phyloP scores from a whole-genome alignment of 2,113 vertebrate species.

The Taurulus bubalis region DNA sequence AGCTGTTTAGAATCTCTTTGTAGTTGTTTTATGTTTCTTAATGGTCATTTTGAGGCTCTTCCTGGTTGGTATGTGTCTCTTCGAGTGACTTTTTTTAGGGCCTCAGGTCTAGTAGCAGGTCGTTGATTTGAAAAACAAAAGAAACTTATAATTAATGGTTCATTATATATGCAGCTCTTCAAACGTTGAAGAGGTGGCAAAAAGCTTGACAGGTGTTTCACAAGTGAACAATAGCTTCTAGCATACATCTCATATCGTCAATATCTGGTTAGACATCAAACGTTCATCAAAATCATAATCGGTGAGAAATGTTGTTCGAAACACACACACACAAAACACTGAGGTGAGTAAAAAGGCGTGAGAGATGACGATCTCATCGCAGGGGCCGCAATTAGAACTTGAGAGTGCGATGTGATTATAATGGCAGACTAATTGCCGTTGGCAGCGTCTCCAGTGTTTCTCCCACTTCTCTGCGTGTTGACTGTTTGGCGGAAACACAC shows the following conservation, averaged over 20 bases:
- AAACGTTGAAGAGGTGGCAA: too few relatives aligned
- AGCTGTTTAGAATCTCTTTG: too few relatives aligned
- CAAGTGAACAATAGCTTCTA: background rate
- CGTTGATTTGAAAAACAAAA: background rate
- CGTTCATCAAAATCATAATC: background rate
- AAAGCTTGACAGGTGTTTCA: background rate
- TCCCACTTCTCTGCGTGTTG: background rate
- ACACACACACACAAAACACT: conserved; percentile 20
- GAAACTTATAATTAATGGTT: background rate
- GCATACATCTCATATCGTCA: background rate
- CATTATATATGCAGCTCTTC: conserved; percentile 6
- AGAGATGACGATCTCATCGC: conserved; percentile 3
- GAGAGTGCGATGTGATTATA: conserved; percentile 22
- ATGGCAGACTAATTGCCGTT: conserved; percentile 11
- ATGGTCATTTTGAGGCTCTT: background rate
- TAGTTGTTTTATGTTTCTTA: background rate
- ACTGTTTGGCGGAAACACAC: too few relatives aligned
- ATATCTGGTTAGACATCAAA: background rate
- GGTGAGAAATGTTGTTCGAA: background rate
- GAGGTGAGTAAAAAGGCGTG: background rate
- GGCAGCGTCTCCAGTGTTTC: background rate
- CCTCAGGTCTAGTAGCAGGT: background rate
- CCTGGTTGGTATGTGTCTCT: too few relatives aligned
- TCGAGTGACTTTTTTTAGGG: too few relatives aligned
- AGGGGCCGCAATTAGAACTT: conserved; percentile 14